Percentiles rank a stretch among this genome's conserved stretches.
These are phyloP conservation scores for Dasypus novemcinctus DNA, from an alignment of 2,113 vertebrate species.

Conservation along the genomic window DNA sequence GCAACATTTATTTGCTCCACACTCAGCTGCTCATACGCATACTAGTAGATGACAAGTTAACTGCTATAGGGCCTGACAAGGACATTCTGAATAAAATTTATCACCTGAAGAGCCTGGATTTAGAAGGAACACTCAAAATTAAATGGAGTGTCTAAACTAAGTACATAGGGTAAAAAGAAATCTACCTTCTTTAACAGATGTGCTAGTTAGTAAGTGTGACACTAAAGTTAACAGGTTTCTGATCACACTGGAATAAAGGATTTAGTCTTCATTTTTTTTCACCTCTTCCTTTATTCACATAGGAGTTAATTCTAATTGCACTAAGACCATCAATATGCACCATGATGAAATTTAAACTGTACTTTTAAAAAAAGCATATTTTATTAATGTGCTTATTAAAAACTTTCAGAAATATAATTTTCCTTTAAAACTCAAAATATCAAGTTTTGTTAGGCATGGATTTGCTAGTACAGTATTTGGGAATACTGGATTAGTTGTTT, in stretches of 20 bases:
- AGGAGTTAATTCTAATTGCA: background rate
- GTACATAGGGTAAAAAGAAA: background rate
- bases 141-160: background rate
- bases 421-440: slow-evolving; percentile 10
- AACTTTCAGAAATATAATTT: background rate
- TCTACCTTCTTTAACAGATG: background rate
- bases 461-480: background rate
- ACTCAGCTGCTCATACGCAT: background rate
- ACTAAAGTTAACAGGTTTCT: background rate
- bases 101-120: background rate
- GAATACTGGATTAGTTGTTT: background rate
- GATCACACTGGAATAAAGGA: background rate
- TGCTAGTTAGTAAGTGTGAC: background rate
- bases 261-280: background rate
- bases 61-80: background rate
- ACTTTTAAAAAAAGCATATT: background rate
- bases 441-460: background rate
- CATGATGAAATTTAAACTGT: background rate
- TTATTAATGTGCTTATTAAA: background rate
- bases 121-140: background rate
- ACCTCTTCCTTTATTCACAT: background rate
- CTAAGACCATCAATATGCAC: background rate
- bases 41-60: background rate
- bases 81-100: background rate
- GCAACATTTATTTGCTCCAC: background rate